These are phyloP conservation scores for Equus przewalskii DNA, from an alignment of 2,113 vertebrate species.

Conservation along the genomic window DNA sequence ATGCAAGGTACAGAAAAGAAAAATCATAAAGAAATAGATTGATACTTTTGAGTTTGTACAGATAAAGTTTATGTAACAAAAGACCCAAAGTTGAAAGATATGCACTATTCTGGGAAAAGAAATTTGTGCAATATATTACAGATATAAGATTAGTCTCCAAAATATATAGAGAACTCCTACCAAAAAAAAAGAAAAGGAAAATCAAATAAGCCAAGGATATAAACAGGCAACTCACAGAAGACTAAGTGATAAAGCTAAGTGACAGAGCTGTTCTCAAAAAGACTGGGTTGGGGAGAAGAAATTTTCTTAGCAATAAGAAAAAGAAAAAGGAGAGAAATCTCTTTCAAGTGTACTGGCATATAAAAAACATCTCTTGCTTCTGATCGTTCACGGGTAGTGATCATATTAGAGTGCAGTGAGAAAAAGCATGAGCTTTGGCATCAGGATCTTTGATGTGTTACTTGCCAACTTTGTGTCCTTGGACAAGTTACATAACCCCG, in stretches of 20 bases:
- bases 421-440: not conserved
- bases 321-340: slow-evolving; percentile 67
- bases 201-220: not conserved
- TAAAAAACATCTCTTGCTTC: not conserved
- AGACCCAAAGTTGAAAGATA: not conserved
- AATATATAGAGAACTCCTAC: not conserved
- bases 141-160: not conserved
- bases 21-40: not conserved
- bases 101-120: not conserved
- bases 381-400: not conserved
- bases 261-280: not conserved
- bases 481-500: not conserved
- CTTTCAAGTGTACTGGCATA: slow-evolving; percentile 25
- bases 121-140: not conserved
- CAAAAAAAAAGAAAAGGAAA: not conserved
- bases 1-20: not conserved
- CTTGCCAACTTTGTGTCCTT: not conserved
- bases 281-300: not conserved
- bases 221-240: not conserved
- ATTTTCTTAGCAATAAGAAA: slow-evolving; percentile 43
- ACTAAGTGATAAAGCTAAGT: not conserved
- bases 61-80: not conserved
- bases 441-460: slow-evolving; percentile 46
- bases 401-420: not conserved
- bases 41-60: slow-evolving; percentile 7